Evolutionary conservation across 2,113 vertebrate genomes (phyloP), one percentile per base, ranked within the genome.

Genomic region (Monarcha castaneiventris): DNA sequence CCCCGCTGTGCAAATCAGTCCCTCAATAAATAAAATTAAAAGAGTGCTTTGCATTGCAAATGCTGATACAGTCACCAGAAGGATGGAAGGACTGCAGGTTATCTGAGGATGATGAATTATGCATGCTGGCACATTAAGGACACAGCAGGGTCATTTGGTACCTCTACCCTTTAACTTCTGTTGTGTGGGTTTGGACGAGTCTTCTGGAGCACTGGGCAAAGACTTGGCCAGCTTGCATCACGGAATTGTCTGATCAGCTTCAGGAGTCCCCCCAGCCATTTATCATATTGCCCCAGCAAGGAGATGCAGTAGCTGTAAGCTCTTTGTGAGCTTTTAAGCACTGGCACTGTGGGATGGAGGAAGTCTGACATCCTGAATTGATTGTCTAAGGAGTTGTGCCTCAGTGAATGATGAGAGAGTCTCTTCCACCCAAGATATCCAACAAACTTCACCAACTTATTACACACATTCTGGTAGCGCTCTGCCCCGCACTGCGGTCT

Each of bases 11-110:
- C 93, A 96, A 97, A 96, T 94, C 94, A 96, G 91, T 88, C 92
- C 74, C 74, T 94, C 95, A 90, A 94, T 94, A 97, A 96, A 97
- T 92, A 97, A 93, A 96, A 97, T 90, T 89, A 94, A 96, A 96
- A 51, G 54, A 90, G 30, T 94, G 75, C 69, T 95, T 83, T 93
- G 90, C 82, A 96, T 96, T 95, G 90, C 85, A 94, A 96, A 97
- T 97, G 69, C 69, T 95, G 94, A 94, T 94, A 87, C n/a, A 87
- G 86, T 74, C 62, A 91, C 59, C 67, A 87, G 88, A 97, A 97
- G 56, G 32, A 54, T 93, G 81, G 95, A 85, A 90, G 74, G 35
- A 84, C 62, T 91, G 69, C 84, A 81, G 79, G 90, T 93, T 96
- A 83, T 69, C 75, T 90, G 71, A 86, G 83, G 82, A 77, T 90